Conservation (phyloP, 2,888 invertebrate species). For the Chloroclystis v-ata region DNA sequence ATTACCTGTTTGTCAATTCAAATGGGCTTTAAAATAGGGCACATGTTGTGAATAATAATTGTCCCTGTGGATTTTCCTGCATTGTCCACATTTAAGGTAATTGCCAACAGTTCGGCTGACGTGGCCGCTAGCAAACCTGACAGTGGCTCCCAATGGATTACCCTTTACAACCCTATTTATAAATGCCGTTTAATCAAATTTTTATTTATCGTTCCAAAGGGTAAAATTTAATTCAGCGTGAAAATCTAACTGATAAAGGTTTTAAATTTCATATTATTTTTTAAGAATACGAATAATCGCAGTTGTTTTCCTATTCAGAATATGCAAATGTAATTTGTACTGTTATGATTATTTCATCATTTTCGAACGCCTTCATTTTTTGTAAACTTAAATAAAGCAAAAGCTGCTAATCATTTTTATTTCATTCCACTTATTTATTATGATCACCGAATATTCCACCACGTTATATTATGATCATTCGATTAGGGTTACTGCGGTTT, state of each 20-base stretch:
- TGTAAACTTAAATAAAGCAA: no score
- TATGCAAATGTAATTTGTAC: no score
- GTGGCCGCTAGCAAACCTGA: slow-evolving; percentile 67
- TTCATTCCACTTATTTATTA: neutral
- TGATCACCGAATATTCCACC: slow-evolving; percentile 39
- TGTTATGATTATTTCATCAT: no score
- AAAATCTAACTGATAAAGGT: neutral
- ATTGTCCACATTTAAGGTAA: slow-evolving; percentile 78
- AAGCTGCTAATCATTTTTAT: neutral
- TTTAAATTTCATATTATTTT: slow-evolving; percentile 9
- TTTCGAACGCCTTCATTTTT: no score
- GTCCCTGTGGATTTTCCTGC: slow-evolving; percentile 66
- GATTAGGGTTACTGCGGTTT: slow-evolving; percentile 40
- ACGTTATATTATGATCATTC: slow-evolving; percentile 43
- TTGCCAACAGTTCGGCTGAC: slow-evolving; percentile 74
- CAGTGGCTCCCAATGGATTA: slow-evolving; percentile 62
- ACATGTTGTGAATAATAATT: slow-evolving; percentile 71
- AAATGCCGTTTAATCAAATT: slow-evolving; percentile 71
- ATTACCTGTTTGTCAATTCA: slow-evolving; percentile 14
- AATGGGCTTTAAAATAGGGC: slow-evolving; percentile 67
- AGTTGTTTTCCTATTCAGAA: no score
- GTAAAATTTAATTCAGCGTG: slow-evolving; percentile 1
- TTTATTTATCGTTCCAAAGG: slow-evolving; percentile 52
- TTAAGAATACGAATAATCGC: neutral
- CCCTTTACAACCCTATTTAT: slow-evolving; percentile 75